Conservation (phyloP, 1,140 invertebrate genomes). For the Drosophila varians region DNA sequence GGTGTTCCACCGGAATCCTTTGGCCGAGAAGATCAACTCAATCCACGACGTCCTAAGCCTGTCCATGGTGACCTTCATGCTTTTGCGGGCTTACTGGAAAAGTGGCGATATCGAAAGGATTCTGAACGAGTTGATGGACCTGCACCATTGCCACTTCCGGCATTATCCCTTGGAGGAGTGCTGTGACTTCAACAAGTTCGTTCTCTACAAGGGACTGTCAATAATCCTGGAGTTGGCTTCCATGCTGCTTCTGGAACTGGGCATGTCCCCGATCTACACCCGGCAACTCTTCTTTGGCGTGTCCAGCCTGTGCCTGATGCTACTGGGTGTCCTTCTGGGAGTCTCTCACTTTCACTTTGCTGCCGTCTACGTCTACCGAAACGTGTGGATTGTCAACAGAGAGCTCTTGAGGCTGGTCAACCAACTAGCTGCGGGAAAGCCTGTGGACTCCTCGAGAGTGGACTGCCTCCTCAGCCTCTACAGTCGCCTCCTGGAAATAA, state of each 20-base stretch:
- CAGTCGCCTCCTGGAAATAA: constrained; percentile 10
- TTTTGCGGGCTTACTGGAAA: constrained; percentile 18
- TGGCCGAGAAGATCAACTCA: constrained; percentile 9
- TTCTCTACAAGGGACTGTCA: constrained; percentile 19
- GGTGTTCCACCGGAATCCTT: constrained; percentile 16
- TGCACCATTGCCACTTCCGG: constrained; percentile 14
- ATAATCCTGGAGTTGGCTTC: constrained; percentile 33
- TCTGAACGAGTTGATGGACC: constrained; percentile 23
- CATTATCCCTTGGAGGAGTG: constrained; percentile 6
- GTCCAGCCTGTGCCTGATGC: not conserved
- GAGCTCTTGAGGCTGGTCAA: constrained; percentile 22
- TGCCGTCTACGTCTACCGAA: constrained; percentile 36
- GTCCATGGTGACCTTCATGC: not conserved
- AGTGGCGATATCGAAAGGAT: constrained; percentile 5
- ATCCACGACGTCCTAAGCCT: constrained; percentile 1
- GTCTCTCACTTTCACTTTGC: constrained; percentile 29
- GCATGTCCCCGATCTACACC: not conserved
- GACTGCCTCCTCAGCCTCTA: constrained; percentile 4
- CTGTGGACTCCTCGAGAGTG: not conserved
- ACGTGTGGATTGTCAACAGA: constrained; percentile 42
- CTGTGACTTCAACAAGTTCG: constrained; percentile 23
- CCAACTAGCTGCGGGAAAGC: not conserved
- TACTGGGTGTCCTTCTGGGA: not conserved
- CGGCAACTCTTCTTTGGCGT: not conserved
- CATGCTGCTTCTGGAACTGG: not conserved